Percentiles rank a stretch among this genome's conserved stretches.
Evolutionary conservation across 2,888 invertebrate species (phyloP).

Genomic region (Yponomeuta evonymella): DNA sequence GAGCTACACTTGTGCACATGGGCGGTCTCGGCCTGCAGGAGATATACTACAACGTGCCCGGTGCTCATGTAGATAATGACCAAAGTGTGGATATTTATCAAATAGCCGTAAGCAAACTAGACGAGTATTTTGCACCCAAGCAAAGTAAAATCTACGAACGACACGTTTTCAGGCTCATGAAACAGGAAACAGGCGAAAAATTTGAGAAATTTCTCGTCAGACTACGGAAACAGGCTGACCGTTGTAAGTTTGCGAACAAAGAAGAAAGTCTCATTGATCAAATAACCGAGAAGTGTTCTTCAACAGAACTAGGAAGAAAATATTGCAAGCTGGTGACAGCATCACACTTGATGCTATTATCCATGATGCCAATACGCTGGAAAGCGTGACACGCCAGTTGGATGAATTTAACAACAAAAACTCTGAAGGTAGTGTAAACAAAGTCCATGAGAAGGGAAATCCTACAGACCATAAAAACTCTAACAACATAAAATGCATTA

Average conservation of each 20-base stretch:
- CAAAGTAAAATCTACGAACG: too few species aligned
- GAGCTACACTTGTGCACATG: too few species aligned
- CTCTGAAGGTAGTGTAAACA: neutral
- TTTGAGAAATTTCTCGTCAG: too few species aligned
- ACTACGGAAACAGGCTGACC: too few species aligned
- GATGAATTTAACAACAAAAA: neutral
- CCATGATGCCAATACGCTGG: slow-evolving; percentile 14
- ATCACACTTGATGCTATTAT: slow-evolving; percentile 14
- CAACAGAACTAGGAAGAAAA: slow-evolving; percentile 15
- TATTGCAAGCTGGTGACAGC: slow-evolving; percentile 10
- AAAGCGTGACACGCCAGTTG: slow-evolving; percentile 12
- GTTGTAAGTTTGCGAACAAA: neutral
- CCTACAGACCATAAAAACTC: neutral
- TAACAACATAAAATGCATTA: neutral
- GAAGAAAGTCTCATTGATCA: slow-evolving; percentile 12
- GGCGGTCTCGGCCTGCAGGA: too few species aligned
- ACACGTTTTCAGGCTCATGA: too few species aligned
- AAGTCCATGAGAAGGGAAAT: neutral
- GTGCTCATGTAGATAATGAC: too few species aligned
- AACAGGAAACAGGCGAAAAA: too few species aligned
- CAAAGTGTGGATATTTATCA: too few species aligned
- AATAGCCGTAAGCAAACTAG: too few species aligned
- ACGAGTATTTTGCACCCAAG: too few species aligned
- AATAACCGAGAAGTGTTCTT: slow-evolving; percentile 16
- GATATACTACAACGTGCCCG: too few species aligned